Conservation (phyloP, 2,113 vertebrate genomes). For the Aphelocoma coerulescens region DNA sequence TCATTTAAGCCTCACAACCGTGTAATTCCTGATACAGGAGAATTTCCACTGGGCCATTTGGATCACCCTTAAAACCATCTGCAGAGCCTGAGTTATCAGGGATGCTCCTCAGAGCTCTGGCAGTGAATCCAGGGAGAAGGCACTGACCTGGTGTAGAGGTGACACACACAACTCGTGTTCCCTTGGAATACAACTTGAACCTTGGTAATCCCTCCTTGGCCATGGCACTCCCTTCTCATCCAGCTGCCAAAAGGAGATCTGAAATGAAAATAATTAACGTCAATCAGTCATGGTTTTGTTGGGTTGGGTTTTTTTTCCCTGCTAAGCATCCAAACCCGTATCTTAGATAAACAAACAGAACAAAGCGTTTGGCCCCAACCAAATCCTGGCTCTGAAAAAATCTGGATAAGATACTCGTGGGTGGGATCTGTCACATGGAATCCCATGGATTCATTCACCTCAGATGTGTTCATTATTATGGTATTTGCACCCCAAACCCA, state of each 20-base stretch:
- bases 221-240: background rate
- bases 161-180: background rate
- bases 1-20: background rate
- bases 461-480: background rate
- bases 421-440: background rate
- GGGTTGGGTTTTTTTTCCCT: background rate
- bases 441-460: background rate
- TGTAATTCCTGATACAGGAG: background rate
- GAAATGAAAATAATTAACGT: background rate
- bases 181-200: background rate
- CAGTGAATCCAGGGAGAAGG: background rate
- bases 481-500: background rate
- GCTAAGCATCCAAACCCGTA: background rate
- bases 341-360: background rate
- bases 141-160: background rate
- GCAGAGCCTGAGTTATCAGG: background rate
- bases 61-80: background rate
- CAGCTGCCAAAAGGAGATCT: conserved; percentile 13
- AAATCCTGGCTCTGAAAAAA: background rate
- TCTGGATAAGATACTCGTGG: background rate
- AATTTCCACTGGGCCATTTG: background rate
- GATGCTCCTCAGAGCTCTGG: background rate
- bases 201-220: background rate
- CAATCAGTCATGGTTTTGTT: background rate
- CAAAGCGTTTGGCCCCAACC: background rate